Evolutionary conservation across 2,113 vertebrate species (phyloP).

Genomic region (Trichomycterus rosablanca): DNA sequence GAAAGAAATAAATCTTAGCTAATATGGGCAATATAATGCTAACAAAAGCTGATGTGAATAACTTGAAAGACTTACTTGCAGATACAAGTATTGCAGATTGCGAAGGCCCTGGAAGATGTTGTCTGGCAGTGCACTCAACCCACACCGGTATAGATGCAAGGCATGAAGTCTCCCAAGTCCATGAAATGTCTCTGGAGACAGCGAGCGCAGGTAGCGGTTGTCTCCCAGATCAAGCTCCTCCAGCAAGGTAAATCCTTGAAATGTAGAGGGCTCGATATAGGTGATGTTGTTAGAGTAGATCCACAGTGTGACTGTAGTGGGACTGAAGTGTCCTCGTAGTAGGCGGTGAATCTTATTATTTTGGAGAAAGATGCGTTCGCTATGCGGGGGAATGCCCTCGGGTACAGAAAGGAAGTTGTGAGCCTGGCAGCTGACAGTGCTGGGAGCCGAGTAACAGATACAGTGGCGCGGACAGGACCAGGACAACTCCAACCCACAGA

Average conservation of each 20-base stretch:
- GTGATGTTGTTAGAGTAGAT: slow-evolving; percentile 98
- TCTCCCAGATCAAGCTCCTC: slow-evolving; percentile 98
- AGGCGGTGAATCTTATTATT: slow-evolving; percentile 94
- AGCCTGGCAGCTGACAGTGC: slow-evolving; percentile 96
- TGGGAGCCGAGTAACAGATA: slow-evolving; percentile 91
- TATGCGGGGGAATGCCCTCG: slow-evolving; percentile 88
- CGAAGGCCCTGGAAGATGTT: slow-evolving; percentile 90
- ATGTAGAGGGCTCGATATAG: slow-evolving; percentile 89
- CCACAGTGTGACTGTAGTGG: slow-evolving; percentile 92
- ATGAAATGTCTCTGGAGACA: slow-evolving; percentile 91
- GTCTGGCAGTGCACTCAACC: slow-evolving; percentile 82
- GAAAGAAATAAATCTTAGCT: neutral
- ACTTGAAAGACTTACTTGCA: slow-evolving; percentile 76
- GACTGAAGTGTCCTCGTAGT: slow-evolving; percentile 85
- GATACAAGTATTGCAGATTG: slow-evolving; percentile 94
- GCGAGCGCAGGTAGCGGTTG: slow-evolving; percentile 86
- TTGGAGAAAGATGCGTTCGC: slow-evolving; percentile 94
- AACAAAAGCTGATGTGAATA: neutral
- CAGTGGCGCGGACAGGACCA: slow-evolving; percentile 88
- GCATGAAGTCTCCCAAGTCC: slow-evolving; percentile 87
- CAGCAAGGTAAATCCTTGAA: slow-evolving; percentile 83
- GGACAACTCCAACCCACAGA: slow-evolving; percentile 79
- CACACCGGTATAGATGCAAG: slow-evolving; percentile 92
- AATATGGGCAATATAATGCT: neutral
- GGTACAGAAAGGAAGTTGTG: slow-evolving; percentile 91